Base-by-base conservation (phyloP, 2,797 vertebrate genomes). In the Coregonus sp. region DNA sequence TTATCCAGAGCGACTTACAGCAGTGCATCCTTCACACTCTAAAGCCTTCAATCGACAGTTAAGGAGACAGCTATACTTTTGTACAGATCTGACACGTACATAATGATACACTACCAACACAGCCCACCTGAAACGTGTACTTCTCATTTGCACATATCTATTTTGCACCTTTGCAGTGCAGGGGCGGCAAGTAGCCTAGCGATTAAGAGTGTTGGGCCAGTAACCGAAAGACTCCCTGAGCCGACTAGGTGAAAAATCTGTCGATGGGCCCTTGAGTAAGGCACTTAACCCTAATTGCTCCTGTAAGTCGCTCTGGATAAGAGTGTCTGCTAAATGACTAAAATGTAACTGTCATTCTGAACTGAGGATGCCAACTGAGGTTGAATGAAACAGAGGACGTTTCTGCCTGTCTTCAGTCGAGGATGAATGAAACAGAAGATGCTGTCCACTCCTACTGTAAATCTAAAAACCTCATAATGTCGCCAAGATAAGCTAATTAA, bases 401-500 rank as follows among this genome's bases (percentile, higher is more conserved):
- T 11, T 65, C 61, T 29, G 20, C 1, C 61, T 25, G 25, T 31
- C 20, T 65, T 56, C 9, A 47, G 40, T 47, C 0, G 9, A 47
- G 9, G 9, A 47, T 47, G 25, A 3, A 5, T 14, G 63, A 29
- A 82, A 76, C 77, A 78, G 77, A 81, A 25, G 66, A 75, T 52
- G 52, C 74, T 77, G 1, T 59, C 56, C 76, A 70, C 73, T 68
- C 5, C 50, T 31, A 73, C 72, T 73, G 72, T 83, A 76, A 78
- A 86, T 85, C 78, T 74, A 74, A 73, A 72, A 88, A 85, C 14
- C 79, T 3, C 9, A 47, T 47, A 77, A 80, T 78, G 33, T 78
- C 77, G 74, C 81, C 63, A 82, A 85, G 71, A 54, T 70, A 78
- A 81, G 79, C 82, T 79, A 82, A 84, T 88, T 85, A 87, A 79